Evolutionary conservation across 2,888 invertebrate species (phyloP).

Genomic region (Rhagonycha fulva): DNA sequence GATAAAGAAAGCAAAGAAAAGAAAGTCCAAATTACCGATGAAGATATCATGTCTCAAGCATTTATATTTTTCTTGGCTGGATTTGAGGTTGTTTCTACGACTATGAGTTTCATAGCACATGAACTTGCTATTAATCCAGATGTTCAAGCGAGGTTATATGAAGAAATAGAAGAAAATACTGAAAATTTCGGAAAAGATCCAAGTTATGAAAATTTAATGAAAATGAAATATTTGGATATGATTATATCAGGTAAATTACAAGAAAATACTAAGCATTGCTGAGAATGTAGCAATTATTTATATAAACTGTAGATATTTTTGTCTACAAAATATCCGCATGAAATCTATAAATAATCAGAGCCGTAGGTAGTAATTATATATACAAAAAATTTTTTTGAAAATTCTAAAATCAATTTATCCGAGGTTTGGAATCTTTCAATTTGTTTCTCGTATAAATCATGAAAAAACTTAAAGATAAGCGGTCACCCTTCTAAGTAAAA

Average conservation of each 20-base stretch:
- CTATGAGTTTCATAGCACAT: constrained; percentile 59
- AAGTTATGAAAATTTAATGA: not conserved
- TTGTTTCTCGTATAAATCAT: too few relatives aligned
- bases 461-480: too few relatives aligned
- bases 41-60: constrained; percentile 63
- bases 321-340: too few relatives aligned
- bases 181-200: not conserved
- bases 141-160: constrained; percentile 54
- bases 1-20: not conserved
- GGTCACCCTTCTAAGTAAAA: too few relatives aligned
- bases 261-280: too few relatives aligned
- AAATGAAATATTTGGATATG: constrained; percentile 6
- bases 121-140: constrained; percentile 65
- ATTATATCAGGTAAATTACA: constrained; percentile 5
- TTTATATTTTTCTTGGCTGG: constrained; percentile 60
- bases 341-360: too few relatives aligned
- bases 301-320: too few relatives aligned
- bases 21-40: constrained; percentile 37
- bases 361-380: too few relatives aligned
- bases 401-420: too few relatives aligned
- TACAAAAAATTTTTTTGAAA: too few relatives aligned
- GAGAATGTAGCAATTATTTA: too few relatives aligned
- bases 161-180: not conserved
- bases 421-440: too few relatives aligned
- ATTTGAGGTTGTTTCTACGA: constrained; percentile 57